These are phyloP conservation scores for Benitochromis conjunctus DNA, from an alignment of 2,113 vertebrate species.

Conservation along the genomic window DNA sequence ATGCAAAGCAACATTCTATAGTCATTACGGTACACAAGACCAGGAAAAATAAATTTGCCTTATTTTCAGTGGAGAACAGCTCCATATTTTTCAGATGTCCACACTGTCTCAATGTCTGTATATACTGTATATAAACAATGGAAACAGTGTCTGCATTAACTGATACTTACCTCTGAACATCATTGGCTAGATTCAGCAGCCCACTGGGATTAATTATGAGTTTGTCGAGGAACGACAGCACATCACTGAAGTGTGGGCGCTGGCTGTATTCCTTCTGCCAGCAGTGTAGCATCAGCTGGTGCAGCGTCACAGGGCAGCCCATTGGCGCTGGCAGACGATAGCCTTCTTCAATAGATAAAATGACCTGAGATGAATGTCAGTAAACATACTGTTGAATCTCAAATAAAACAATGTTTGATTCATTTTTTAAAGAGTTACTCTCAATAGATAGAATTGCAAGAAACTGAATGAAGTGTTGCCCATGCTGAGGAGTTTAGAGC, in stretches of 20 bases:
- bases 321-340: conserved; percentile 95
- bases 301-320: conserved; percentile 91
- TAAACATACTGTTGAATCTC: background rate
- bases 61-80: background rate
- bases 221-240: conserved; percentile 93
- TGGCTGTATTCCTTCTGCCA: conserved; percentile 95
- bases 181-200: conserved; percentile 89
- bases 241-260: conserved; percentile 88
- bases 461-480: background rate
- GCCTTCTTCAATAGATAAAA: conserved; percentile 96
- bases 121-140: background rate
- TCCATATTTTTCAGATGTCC: background rate
- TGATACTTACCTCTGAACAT: conserved; percentile 79
- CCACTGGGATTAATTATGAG: conserved; percentile 91
- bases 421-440: background rate
- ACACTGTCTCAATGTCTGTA: background rate
- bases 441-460: background rate
- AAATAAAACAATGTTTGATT: background rate
- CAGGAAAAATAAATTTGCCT: background rate
- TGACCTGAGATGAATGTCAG: conserved; percentile 77
- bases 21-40: background rate
- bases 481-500: background rate
- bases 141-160: background rate
- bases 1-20: background rate
- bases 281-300: conserved; percentile 98